Percentiles rank a stretch among this genome's conserved stretches.
These are phyloP conservation scores for Gopherus evgoodei DNA, from an alignment of 2,113 vertebrate genomes.

Conservation along the genomic window DNA sequence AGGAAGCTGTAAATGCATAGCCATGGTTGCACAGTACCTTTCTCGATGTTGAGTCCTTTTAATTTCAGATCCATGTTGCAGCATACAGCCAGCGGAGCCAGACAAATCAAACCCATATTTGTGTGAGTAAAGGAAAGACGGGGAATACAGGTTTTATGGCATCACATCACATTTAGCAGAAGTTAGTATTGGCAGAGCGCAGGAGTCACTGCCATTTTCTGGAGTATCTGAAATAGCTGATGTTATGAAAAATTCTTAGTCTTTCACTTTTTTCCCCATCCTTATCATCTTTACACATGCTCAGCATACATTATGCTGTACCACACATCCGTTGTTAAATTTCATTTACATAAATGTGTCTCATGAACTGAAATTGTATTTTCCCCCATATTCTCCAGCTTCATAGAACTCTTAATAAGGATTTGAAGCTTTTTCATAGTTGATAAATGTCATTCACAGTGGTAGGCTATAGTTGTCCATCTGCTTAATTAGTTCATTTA, in stretches of 20 bases:
- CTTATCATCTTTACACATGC: neutral
- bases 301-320: neutral
- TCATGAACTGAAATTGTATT: constrained; percentile 29
- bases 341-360: constrained; percentile 21
- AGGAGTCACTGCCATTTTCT: neutral
- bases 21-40: neutral
- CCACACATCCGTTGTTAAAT: neutral
- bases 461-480: constrained; percentile 58
- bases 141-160: neutral
- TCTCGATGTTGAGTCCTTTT: neutral
- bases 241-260: neutral
- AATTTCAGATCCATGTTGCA: neutral
- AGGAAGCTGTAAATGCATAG: neutral
- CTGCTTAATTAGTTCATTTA: constrained; percentile 75
- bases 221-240: neutral
- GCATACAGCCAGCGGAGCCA: neutral
- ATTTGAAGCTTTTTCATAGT: constrained; percentile 50
- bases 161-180: neutral
- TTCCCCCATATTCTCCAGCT: constrained; percentile 12
- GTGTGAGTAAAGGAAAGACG: neutral
- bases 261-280: constrained; percentile 6
- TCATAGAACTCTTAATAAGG: constrained; percentile 28
- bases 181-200: neutral
- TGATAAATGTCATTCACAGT: constrained; percentile 51
- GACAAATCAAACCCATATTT: neutral